Evolutionary conservation across 1,140 invertebrate species (phyloP).

Genomic region (Drosophila sechellia): DNA sequence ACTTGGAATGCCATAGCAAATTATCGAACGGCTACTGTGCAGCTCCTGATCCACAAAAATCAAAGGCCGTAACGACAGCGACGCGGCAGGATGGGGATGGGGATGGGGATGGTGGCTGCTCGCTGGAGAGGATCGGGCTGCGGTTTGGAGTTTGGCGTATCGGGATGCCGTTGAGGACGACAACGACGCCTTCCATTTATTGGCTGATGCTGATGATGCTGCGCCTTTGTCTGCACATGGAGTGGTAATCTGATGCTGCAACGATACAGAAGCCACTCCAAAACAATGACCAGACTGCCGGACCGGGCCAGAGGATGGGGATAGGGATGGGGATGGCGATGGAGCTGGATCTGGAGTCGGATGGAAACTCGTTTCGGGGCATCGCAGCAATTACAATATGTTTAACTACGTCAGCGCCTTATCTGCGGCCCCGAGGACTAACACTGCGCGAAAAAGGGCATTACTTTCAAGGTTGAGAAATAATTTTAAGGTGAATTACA

Average conservation of each 20-base stretch:
- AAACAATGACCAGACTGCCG: slow-evolving; percentile 62
- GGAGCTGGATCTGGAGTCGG: neutral
- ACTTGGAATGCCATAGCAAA: slow-evolving; percentile 84
- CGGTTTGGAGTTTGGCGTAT: slow-evolving; percentile 5
- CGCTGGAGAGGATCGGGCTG: slow-evolving; percentile 6
- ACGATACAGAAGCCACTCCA: slow-evolving; percentile 34
- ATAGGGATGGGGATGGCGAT: too few relatives aligned
- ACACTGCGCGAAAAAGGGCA: neutral
- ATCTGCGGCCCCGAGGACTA: slow-evolving; percentile 45
- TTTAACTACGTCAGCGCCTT: slow-evolving; percentile 83
- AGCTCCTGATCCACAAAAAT: slow-evolving; percentile 77
- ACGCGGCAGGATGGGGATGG: neutral
- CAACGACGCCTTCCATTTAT: slow-evolving; percentile 77
- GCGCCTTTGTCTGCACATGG: slow-evolving; percentile 75
- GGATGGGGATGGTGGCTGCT: neutral
- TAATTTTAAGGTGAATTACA: too few relatives aligned
- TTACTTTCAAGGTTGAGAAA: neutral
- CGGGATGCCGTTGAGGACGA: slow-evolving; percentile 49
- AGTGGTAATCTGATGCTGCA: slow-evolving; percentile 83
- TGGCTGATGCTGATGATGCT: slow-evolving; percentile 52
- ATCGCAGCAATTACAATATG: slow-evolving; percentile 82
- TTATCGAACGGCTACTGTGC: slow-evolving; percentile 84
- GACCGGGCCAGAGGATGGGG: slow-evolving; percentile 1
- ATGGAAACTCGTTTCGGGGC: slow-evolving; percentile 65
- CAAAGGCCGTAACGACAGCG: slow-evolving; percentile 62